Conservation (phyloP, 2,113 vertebrate genomes). For the Psettodes erumei region DNA sequence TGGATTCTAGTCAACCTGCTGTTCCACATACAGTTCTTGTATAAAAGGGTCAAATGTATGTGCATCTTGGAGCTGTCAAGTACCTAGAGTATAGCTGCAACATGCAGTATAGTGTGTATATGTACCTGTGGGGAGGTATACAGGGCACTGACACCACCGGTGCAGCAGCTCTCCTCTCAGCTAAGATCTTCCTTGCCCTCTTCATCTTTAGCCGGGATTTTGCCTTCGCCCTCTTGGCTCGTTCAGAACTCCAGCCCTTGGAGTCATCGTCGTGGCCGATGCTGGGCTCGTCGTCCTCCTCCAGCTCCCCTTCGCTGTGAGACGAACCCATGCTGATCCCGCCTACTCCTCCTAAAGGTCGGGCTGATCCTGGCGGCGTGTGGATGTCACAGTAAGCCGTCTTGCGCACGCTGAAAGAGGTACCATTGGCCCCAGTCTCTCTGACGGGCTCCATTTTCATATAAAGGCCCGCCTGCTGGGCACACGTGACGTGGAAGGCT, state of each 20-base stretch:
- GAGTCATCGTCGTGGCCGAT: slow-evolving; percentile 94
- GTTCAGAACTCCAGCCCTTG: slow-evolving; percentile 96
- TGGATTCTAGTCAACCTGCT: background rate
- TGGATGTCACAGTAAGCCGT: slow-evolving; percentile 99
- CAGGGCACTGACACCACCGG: slow-evolving; percentile 97
- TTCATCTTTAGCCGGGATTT: slow-evolving; percentile 99
- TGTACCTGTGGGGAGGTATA: slow-evolving; percentile 95
- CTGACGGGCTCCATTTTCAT: slow-evolving; percentile 99
- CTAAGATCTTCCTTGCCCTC: slow-evolving; percentile 95
- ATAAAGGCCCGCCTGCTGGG: slow-evolving; percentile 98
- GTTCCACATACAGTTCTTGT: background rate
- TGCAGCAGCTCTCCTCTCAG: slow-evolving; percentile 94
- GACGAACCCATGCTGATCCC: slow-evolving; percentile 85
- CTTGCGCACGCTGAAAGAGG: slow-evolving; percentile 97
- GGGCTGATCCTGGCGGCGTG: slow-evolving; percentile 92
- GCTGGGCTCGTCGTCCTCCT: slow-evolving; percentile 94
- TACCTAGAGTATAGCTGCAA: background rate
- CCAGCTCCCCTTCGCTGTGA: slow-evolving; percentile 93
- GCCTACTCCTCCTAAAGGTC: slow-evolving; percentile 78
- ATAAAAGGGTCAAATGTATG: background rate
- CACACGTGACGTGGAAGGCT: slow-evolving; percentile 97
- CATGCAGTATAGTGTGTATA: background rate
- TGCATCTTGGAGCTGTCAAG: background rate
- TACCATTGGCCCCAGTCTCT: slow-evolving; percentile 95
- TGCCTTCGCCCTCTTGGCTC: slow-evolving; percentile 96